phyloP scores from a whole-genome alignment of 2,113 vertebrate genomes.

The Phasianus colchicus region DNA sequence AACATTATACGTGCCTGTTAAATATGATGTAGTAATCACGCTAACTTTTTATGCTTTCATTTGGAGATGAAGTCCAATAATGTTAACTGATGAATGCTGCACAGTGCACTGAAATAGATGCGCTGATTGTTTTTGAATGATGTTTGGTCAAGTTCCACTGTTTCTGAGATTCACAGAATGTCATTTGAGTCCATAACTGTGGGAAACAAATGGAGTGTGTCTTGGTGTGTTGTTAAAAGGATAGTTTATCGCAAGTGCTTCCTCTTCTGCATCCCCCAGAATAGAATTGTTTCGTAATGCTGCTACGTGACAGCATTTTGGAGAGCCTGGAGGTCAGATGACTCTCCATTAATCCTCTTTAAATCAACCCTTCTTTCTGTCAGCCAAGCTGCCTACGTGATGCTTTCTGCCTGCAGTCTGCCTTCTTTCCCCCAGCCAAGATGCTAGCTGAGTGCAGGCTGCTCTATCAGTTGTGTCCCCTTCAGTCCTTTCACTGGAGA shows the following conservation, averaged over 20 bases:
- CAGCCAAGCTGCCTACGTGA: background rate
- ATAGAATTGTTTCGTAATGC: background rate
- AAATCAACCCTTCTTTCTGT: background rate
- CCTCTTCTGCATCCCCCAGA: background rate
- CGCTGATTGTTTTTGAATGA: background rate
- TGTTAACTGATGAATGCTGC: background rate
- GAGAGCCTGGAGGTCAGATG: slow-evolving; percentile 1
- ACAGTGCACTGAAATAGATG: background rate
- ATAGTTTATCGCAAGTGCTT: background rate
- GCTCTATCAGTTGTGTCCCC: background rate
- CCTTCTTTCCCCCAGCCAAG: background rate
- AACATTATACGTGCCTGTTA: background rate
- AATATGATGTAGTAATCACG: background rate
- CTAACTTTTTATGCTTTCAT: background rate
- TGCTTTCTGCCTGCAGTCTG: background rate
- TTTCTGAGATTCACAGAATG: background rate
- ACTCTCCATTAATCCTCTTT: slow-evolving; percentile 6
- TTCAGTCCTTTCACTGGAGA: slow-evolving; percentile 25
- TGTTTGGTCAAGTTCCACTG: background rate
- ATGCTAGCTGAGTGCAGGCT: background rate
- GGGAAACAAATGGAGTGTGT: background rate
- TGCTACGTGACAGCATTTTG: background rate
- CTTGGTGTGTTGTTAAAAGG: background rate
- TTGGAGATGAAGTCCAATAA: background rate
- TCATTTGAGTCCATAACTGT: background rate